phyloP scores from a whole-genome alignment of 2,888 invertebrate species.

The Cacoxenus indagator region DNA sequence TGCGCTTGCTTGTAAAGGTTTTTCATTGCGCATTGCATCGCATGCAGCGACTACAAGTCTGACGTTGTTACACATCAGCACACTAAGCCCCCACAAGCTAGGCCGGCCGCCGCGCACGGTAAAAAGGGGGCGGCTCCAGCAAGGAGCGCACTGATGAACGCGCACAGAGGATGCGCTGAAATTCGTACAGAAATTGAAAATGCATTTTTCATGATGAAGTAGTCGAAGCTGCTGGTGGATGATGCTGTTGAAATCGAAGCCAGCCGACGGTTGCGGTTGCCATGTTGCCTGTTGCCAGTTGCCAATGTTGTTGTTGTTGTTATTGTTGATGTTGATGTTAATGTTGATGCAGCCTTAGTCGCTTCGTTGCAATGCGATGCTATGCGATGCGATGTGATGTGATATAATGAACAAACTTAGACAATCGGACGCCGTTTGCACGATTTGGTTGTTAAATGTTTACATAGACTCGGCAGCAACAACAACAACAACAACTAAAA shows the following conservation, averaged over 20 bases:
- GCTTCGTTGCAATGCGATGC: too few relatives aligned
- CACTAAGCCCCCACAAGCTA: background rate
- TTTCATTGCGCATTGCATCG: background rate
- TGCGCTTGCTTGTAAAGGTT: constrained; percentile 1
- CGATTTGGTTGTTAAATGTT: constrained; percentile 65
- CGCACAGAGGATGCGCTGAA: constrained; percentile 26
- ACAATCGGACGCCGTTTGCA: constrained; percentile 69
- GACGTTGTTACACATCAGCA: constrained; percentile 20
- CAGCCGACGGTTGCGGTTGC: constrained; percentile 12
- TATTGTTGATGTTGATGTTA: background rate
- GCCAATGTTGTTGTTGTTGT: constrained; percentile 8
- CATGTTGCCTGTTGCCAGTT: constrained; percentile 5
- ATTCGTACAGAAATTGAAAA: constrained; percentile 51
- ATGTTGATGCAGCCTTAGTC: background rate
- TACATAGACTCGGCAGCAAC: constrained; percentile 23
- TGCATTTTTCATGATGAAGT: constrained; percentile 61
- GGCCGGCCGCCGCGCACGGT: background rate
- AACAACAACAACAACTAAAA: constrained; percentile 4
- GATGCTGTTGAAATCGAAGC: constrained; percentile 6
- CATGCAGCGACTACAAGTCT: constrained; percentile 53
- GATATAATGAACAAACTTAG: constrained; percentile 59
- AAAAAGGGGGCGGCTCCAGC: background rate
- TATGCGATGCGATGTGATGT: background rate
- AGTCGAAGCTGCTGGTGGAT: constrained; percentile 36
- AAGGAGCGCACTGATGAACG: background rate